Percentiles rank a stretch among this genome's conserved stretches.
phyloP scores from a whole-genome alignment of 2,797 vertebrate genomes.

The Poecilia velifera region DNA sequence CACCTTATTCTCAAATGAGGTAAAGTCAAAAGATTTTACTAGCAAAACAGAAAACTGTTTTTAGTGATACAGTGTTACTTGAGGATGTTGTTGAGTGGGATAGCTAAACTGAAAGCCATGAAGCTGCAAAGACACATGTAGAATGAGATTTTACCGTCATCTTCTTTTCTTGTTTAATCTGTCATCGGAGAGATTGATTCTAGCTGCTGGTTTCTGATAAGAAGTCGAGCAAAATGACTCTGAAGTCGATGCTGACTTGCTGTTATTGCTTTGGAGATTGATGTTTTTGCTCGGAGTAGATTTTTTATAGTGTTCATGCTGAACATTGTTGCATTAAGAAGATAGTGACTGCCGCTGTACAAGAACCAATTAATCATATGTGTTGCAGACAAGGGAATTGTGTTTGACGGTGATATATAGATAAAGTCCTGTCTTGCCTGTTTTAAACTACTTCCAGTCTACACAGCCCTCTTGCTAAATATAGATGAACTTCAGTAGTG shows the following conservation, averaged over 20 bases:
- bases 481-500: not conserved
- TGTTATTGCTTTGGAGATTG: constrained; percentile 49
- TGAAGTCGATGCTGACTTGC: constrained; percentile 54
- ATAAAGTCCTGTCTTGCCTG: not conserved
- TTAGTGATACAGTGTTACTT: not conserved
- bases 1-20: not conserved
- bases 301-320: constrained; percentile 29
- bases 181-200: constrained; percentile 45
- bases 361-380: constrained; percentile 43
- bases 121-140: constrained; percentile 36
- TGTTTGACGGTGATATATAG: constrained; percentile 19
- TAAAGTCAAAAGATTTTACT: not conserved
- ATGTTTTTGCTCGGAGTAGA: constrained; percentile 41
- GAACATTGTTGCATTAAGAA: constrained; percentile 35
- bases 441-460: constrained; percentile 5
- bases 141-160: constrained; percentile 23
- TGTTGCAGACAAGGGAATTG: constrained; percentile 3
- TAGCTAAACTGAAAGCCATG: constrained; percentile 18
- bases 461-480: not conserved
- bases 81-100: constrained; percentile 16
- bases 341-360: constrained; percentile 11
- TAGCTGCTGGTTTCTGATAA: constrained; percentile 59
- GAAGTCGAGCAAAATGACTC: constrained; percentile 42
- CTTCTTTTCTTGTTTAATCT: constrained; percentile 49
- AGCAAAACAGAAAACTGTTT: not conserved